Evolutionary conservation across 2,113 vertebrate genomes (phyloP).

Genomic region (Zosterops lateralis): DNA sequence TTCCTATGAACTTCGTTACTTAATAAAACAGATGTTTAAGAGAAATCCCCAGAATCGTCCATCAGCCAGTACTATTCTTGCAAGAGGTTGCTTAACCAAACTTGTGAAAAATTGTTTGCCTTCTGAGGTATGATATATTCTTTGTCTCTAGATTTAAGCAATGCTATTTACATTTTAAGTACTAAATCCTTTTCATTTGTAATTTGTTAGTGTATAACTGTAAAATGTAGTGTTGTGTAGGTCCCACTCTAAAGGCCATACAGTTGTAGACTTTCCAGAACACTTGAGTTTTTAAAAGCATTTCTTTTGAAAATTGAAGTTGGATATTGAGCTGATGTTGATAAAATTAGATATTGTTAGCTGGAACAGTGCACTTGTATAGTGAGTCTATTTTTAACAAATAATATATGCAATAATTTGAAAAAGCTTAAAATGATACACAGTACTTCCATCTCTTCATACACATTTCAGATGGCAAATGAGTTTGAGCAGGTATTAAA

Average conservation of each 20-base stretch:
- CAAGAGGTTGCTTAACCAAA: slow-evolving; percentile 73
- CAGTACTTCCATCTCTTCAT: background rate
- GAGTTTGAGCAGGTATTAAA: slow-evolving; percentile 55
- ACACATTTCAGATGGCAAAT: slow-evolving; percentile 49
- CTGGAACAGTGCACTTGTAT: background rate
- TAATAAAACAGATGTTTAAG: slow-evolving; percentile 92
- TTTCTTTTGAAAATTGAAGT: background rate
- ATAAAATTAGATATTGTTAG: background rate
- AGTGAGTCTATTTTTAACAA: background rate
- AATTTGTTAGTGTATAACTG: background rate
- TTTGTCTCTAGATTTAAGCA: background rate
- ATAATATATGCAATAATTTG: background rate
- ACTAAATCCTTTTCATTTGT: background rate
- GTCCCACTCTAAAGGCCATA: background rate
- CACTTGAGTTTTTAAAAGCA: background rate
- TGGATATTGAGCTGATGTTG: background rate
- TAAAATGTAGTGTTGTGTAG: background rate
- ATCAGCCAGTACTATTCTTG: slow-evolving; percentile 87
- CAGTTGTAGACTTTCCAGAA: background rate
- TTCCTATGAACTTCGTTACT: slow-evolving; percentile 84
- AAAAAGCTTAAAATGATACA: background rate
- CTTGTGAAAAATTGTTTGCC: slow-evolving; percentile 71
- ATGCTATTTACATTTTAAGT: background rate
- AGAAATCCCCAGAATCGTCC: slow-evolving; percentile 85
- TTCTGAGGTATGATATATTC: slow-evolving; percentile 71